Percentiles rank a stretch among this genome's conserved stretches.
Conservation (phyloP, 2,888 invertebrate genomes). For the Machimus rusticus region DNA sequence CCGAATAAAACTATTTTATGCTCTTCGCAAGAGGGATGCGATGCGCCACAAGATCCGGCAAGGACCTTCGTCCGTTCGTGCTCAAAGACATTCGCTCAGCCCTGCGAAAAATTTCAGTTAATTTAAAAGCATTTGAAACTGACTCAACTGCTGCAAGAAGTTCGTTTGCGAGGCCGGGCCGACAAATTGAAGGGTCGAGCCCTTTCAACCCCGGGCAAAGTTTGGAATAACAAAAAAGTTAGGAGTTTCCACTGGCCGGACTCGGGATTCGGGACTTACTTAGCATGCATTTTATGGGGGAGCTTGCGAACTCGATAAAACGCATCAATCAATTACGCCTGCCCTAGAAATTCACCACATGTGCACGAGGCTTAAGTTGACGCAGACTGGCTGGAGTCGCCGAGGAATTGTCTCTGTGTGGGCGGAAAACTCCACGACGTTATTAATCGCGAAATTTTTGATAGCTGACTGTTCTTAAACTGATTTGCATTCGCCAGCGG, state of each 20-base stretch:
- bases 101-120: background rate
- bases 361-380: background rate
- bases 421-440: background rate
- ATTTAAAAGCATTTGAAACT: background rate
- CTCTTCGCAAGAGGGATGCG: background rate
- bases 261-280: background rate
- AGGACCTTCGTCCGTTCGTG: background rate
- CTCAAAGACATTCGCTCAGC: background rate
- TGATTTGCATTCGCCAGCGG: background rate
- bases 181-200: background rate
- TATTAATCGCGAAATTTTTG: background rate
- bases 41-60: background rate
- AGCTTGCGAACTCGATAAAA: background rate
- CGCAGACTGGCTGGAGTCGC: background rate
- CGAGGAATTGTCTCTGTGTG: background rate
- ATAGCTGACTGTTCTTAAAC: background rate
- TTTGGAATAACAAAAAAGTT: background rate
- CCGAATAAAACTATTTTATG: background rate
- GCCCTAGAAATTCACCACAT: background rate
- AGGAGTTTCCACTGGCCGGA: background rate
- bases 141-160: background rate
- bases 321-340: background rate
- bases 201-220: background rate
- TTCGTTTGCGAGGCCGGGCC: background rate
- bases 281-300: background rate